Evolutionary conservation across 2,113 vertebrate genomes (phyloP), one percentile per base, ranked within the genome.

Genomic region (Phalacrocorax brasilianus): DNA sequence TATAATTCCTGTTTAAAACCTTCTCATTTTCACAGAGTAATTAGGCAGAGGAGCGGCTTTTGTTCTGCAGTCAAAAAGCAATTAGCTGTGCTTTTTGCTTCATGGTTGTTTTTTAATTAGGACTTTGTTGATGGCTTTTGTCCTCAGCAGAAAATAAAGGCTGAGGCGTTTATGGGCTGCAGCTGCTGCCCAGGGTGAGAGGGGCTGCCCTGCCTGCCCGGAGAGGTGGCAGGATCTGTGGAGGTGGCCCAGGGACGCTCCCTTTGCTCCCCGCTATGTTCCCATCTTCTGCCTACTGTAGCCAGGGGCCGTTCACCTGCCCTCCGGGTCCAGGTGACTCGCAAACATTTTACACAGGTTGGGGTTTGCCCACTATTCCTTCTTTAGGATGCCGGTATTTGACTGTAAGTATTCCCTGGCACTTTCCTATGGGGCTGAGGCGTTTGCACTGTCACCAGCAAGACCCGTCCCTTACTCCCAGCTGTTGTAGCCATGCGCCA

Each of bases 51-150:
- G 72, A 96, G 62, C 3, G 0, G 65, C 72, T 94, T 97, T 97
- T 97, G 86, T 97, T 94, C 86, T 67, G 75, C 89, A 91, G 92
- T 97, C 87, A 91, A 95, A 97, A 97, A 95, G 89, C 89, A 97
- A 95, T 96, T 97, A 96, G 90, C 85, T 86, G 80, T 96, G 84
- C 83, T 85, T 94, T 97, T 96, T 89, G 56, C 91, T 84, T 92
- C 72, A 32, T 80, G 52, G 63, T 95, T 93, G 93, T 90, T 89
- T 95, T 96, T 95, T 96, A 95, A 96, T 95, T 93, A 96, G 88
- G 89, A 71, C 74, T 87, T 95, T 83, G 89, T 94, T 87, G 90
- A 90, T 89, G 82, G 59, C 72, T 95, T 95, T 95, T 93, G 73
- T 95, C 88, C 80, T 78, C 59, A 49, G 78, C 78, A 75, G 71